Base-by-base conservation (phyloP, 2,113 vertebrate species). In the Chrysemys picta region DNA sequence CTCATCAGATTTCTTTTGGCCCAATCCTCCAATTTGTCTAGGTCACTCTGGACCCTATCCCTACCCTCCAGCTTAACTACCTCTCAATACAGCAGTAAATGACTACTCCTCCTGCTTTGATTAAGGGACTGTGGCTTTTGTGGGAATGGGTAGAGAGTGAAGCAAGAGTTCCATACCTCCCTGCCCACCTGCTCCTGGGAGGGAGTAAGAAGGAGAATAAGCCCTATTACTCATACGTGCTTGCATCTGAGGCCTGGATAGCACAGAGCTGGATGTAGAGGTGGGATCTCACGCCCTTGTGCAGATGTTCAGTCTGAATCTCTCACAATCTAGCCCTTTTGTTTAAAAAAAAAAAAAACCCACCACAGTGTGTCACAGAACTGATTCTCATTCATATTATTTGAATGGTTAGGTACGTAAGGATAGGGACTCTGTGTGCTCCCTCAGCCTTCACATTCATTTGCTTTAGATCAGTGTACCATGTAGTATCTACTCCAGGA, bases 161-260 rank as follows among this genome's bases (percentile, higher is more conserved):
- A 79, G 57, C 21, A 53, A 16, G 24, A 5, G n/a, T 52, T 75
- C 38, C 47, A 0, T 45, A 3, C 21, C 42, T n/a, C 4, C 11
- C 0, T 2, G 10, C 49, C 85, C 25, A 25, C 45, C 75, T 78
- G 27, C 16, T 79, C 47, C 52, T 54, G 72, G 54, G 6, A 10
- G 7, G 47, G 4, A 50, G 50, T 0, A 45, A 35, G 24, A 87
- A 52, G 3, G 62, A 35, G 31, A 0, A 0, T 0, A 56, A 12
- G 6, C 87, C 17, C 24, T 42, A 11, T 31, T 29, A 62, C 65
- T 31, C 45, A 4, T 45, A 2, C 8, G 9, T 80, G 4, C 1
- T 10, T 45, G 57, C 45, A 1, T 4, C 47, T 1, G 1, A 56
- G 53, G 35, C 8, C 24, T 38, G 38, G 22, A 1, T 38, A 29